A percentile compares a stretch with the other conserved stretches of the same genome.
Conservation (phyloP, 1,140 invertebrate genomes). For the Platorchestia sp. region DNA sequence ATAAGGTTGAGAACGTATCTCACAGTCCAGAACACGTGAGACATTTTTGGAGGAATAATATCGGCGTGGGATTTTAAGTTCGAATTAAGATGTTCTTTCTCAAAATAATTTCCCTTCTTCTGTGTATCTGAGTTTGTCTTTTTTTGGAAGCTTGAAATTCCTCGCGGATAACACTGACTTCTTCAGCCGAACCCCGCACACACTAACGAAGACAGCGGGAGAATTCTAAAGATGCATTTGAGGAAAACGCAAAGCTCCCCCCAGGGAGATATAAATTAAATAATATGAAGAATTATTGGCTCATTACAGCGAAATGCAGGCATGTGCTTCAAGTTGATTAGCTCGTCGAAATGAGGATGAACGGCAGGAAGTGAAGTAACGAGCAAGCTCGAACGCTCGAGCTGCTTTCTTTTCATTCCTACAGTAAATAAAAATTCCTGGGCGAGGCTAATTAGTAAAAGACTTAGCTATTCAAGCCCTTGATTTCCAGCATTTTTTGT, state of each 20-base stretch:
- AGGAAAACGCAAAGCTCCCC: neutral
- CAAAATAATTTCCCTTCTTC: neutral
- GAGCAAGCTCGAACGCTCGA: neutral
- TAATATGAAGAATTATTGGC: neutral
- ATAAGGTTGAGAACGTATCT: no score
- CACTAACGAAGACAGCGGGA: neutral
- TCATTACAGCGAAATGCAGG: neutral
- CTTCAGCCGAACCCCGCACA: neutral
- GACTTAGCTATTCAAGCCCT: neutral
- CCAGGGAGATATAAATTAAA: neutral
- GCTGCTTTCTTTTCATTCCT: neutral
- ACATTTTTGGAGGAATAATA: no score
- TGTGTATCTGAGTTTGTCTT: neutral
- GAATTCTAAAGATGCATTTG: neutral
- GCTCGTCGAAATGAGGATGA: neutral
- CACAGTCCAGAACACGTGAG: no score
- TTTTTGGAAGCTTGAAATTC: neutral
- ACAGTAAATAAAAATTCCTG: neutral
- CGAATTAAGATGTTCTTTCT: neutral
- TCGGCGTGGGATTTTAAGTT: neutral
- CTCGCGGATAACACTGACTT: neutral
- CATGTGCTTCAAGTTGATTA: slow-evolving; percentile 1
- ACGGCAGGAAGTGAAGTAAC: neutral
- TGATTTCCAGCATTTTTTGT: neutral
- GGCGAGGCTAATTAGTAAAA: slow-evolving; percentile 7